Conservation (phyloP, 2,797 vertebrate genomes). For the Lutjanus argentimaculatus region DNA sequence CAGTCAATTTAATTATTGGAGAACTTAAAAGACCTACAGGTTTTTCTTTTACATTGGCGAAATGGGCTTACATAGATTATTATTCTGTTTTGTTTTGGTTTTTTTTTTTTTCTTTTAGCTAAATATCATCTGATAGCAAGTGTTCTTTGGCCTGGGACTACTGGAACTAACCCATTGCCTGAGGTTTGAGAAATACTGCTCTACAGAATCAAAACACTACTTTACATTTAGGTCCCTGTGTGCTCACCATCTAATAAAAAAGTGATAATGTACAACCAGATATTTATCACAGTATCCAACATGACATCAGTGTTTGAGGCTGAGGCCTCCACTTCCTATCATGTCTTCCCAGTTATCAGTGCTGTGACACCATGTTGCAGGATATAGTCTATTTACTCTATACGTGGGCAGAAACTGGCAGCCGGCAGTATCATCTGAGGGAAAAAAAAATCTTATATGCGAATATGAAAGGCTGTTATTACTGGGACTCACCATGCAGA, state of each 20-base stretch:
- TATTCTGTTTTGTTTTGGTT: too few relatives aligned
- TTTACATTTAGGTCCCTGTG: too few relatives aligned
- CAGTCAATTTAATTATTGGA: too few relatives aligned
- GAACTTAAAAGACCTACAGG: too few relatives aligned
- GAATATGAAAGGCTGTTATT: conserved; percentile 24
- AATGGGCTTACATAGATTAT: too few relatives aligned
- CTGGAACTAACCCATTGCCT: neutral
- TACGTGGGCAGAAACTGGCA: conserved; percentile 1
- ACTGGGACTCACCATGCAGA: neutral
- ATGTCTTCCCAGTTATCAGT: neutral
- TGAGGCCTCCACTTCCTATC: neutral
- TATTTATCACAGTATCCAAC: neutral
- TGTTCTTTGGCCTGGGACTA: neutral
- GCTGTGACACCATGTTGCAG: neutral
- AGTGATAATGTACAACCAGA: neutral
- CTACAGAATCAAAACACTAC: neutral
- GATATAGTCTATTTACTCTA: neutral
- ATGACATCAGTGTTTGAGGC: neutral
- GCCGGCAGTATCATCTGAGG: neutral
- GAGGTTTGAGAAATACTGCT: neutral
- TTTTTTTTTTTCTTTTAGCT: too few relatives aligned
- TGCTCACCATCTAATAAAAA: neutral
- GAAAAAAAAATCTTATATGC: neutral
- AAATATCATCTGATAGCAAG: neutral
- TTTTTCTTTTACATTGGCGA: too few relatives aligned